phyloP scores from a whole-genome alignment of 2,113 vertebrate genomes.

The Eretmochelys imbricata region DNA sequence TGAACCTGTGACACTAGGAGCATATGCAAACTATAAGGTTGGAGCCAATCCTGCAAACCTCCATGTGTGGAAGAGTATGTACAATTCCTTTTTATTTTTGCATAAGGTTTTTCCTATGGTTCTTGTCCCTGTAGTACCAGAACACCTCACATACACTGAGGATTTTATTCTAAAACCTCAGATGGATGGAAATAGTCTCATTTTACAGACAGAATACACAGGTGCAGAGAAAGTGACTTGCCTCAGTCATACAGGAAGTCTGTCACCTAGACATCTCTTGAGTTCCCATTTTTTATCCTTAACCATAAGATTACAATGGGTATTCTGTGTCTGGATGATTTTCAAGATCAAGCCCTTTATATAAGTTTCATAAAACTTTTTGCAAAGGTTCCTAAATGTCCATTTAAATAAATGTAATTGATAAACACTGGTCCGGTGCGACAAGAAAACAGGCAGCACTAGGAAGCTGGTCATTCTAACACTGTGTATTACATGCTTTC shows the following conservation, averaged over 20 bases:
- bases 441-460: not conserved
- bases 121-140: rapidly evolving
- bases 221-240: not conserved
- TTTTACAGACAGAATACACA: not conserved
- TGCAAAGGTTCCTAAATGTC: not conserved
- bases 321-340: not conserved
- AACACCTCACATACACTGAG: not conserved
- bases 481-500: not conserved
- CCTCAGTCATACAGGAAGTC: not conserved
- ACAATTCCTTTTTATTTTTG: not conserved
- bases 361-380: not conserved
- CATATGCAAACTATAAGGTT: rapidly evolving
- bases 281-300: not conserved
- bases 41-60: not conserved
- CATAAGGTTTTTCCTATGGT: not conserved
- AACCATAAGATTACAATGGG: not conserved
- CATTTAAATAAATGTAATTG: not conserved
- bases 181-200: not conserved
- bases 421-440: not conserved
- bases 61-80: not conserved
- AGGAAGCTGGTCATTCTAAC: not conserved
- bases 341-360: not conserved
- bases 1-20: not conserved
- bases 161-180: not conserved
- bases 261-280: not conserved